phyloP scores from a whole-genome alignment of 2,797 vertebrate species.

The Anniella stebbinsi region DNA sequence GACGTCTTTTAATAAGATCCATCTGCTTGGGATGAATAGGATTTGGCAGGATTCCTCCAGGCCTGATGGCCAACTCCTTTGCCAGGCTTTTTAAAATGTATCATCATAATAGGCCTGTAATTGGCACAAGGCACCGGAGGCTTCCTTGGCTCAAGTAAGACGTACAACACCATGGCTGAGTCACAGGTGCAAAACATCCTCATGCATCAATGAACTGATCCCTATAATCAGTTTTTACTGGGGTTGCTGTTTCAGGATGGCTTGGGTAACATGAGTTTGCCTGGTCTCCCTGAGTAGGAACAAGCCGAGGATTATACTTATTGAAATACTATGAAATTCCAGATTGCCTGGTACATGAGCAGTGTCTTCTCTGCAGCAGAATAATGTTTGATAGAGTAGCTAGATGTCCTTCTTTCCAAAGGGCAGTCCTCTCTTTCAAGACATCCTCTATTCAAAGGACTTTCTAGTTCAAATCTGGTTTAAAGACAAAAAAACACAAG shows the following conservation, averaged over 20 bases:
- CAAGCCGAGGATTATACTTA: neutral
- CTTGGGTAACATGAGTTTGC: neutral
- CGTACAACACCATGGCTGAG: neutral
- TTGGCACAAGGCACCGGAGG: slow-evolving; percentile 44
- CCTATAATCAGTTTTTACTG: neutral
- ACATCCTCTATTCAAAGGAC: no score
- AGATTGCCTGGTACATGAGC: neutral
- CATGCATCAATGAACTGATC: neutral
- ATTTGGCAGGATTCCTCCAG: slow-evolving; percentile 60
- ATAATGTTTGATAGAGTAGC: neutral
- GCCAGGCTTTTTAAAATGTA: slow-evolving; percentile 65
- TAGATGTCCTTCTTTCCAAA: no score
- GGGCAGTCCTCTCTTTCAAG: no score
- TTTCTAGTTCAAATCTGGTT: no score
- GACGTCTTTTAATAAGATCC: slow-evolving; percentile 72
- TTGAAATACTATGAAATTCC: slow-evolving; percentile 1
- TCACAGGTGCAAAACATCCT: slow-evolving; percentile 19
- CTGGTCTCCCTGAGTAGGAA: neutral
- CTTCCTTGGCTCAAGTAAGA: neutral
- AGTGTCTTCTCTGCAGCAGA: neutral
- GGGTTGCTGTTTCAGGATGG: slow-evolving; percentile 8
- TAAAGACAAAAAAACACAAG: no score
- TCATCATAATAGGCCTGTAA: slow-evolving; percentile 53
- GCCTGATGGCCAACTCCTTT: slow-evolving; percentile 46
- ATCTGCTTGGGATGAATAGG: slow-evolving; percentile 52